Evolutionary conservation across 2,113 vertebrate genomes (phyloP), one percentile per base, ranked within the genome.

Genomic region (Crocuta crocuta): DNA sequence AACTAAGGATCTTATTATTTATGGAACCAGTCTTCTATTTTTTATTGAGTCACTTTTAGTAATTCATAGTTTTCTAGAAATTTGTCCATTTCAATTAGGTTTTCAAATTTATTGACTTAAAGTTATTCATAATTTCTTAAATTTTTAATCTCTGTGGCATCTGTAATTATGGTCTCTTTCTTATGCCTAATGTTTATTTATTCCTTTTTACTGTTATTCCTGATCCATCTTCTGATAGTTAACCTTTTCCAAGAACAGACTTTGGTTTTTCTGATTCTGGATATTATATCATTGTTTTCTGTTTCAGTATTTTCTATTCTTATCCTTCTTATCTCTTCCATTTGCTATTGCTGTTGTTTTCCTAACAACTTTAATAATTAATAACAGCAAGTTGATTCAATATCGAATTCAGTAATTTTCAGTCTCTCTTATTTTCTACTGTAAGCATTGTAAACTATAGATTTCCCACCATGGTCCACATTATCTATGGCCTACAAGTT

Each of bases 31-130:
- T 95, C 10, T 81, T 80, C 35, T 65, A 5, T 78, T 96, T 87
- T 28, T 81, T 78, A 3, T 31, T 87, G 58, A 76, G 7, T 81
- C 45, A 23, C 10, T 94, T 91, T 76, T 53, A 15, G 0, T 78
- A 78, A 84, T 91, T 73, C 21, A 71, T 39, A 17, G 63, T 81
- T 97, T 86, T 65, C 61, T 68, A 61, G 58, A 45, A 88, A 65
- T 92, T 13, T 84, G 16, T 65, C 26, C 31, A 66, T 96, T 93
- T 97, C 33, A 85, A 65, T 5, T 78, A 79, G 33, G 53, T 71
- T 94, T 96, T 89, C 16, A 45, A 65, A 91, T 73, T 28, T 61
- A 80, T 85, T 43, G 28, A 16, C 73, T 86, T 55, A 71, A 93
- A 70, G 76, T 85, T 85, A 55, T 21, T 74, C 17, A 23, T 68